Evolutionary conservation across 2,888 invertebrate genomes (phyloP).

Genomic region (Drosophila subsilvestris): DNA sequence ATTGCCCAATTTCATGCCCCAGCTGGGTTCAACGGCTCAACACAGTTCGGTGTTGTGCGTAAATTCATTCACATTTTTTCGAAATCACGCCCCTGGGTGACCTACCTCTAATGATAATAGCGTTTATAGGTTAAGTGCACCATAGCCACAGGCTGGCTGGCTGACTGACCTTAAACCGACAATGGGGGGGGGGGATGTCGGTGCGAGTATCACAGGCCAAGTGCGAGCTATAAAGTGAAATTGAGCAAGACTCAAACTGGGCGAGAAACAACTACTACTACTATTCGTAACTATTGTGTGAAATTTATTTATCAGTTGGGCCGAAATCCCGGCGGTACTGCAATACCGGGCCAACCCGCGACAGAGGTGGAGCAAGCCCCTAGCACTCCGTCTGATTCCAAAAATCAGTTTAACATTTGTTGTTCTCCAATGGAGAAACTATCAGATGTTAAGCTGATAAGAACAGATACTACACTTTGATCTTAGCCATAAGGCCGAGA

Average conservation of each 20-base stretch:
- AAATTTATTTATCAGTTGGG: slow-evolving; percentile 28
- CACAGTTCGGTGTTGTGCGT: slow-evolving; percentile 32
- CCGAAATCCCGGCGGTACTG: slow-evolving; percentile 45
- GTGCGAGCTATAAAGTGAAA: slow-evolving; percentile 31
- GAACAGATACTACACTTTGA: slow-evolving; percentile 45
- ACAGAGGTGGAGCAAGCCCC: slow-evolving; percentile 46
- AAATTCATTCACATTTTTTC: slow-evolving; percentile 25
- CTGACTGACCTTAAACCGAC: slow-evolving; percentile 16
- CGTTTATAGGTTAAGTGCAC: slow-evolving; percentile 31
- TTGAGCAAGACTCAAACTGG: slow-evolving; percentile 38
- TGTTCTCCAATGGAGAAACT: slow-evolving; percentile 42
- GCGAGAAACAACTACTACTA: too few relatives aligned
- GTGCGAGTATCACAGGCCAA: neutral
- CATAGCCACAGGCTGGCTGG: neutral
- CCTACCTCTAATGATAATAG: slow-evolving; percentile 12
- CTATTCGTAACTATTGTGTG: neutral
- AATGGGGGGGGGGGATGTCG: neutral
- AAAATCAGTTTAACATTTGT: slow-evolving; percentile 47
- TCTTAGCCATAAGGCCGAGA: slow-evolving; percentile 45
- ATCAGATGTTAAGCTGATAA: slow-evolving; percentile 47
- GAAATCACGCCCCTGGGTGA: slow-evolving; percentile 31
- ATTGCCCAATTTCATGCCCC: slow-evolving; percentile 57
- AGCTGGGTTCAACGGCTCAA: slow-evolving; percentile 51
- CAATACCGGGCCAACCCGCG: slow-evolving; percentile 42
- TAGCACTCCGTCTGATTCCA: slow-evolving; percentile 41